Conservation (phyloP, 2,888 invertebrate species). For the Agrochola lota region DNA sequence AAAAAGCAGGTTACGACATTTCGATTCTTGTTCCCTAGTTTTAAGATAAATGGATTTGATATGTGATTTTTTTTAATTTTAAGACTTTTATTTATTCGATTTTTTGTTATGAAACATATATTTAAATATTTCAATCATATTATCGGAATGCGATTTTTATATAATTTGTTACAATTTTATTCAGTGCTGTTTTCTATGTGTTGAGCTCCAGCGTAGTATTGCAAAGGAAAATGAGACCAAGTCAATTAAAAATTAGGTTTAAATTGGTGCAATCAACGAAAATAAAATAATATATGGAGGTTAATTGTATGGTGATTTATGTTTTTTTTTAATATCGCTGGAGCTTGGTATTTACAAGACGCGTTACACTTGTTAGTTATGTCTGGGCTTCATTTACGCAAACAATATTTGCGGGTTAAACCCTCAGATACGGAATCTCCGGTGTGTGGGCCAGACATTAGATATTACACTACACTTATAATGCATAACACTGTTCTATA, state of each 20-base stretch:
- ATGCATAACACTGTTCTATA: conserved; percentile 36
- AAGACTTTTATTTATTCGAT: conserved; percentile 67
- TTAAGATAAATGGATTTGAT: conserved; percentile 66
- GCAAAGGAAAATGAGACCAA: conserved; percentile 41
- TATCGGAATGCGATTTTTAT: conserved; percentile 49
- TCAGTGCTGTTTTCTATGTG: conserved; percentile 25
- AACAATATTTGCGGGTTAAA: conserved; percentile 32
- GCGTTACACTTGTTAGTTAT: conserved; percentile 32
- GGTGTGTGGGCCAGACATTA: conserved; percentile 45
- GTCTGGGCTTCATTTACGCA: conserved; percentile 43
- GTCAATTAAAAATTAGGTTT: conserved; percentile 36
- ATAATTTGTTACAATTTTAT: conserved; percentile 56
- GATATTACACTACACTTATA: conserved; percentile 42
- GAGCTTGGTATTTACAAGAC: conserved; percentile 45
- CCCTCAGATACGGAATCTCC: conserved; percentile 56
- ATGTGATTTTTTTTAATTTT: conserved; percentile 69
- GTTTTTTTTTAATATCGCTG: conserved; percentile 26
- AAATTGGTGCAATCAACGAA: conserved; percentile 25
- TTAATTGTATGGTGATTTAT: neutral
- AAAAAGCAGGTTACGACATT: conserved; percentile 44
- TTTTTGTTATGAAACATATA: conserved; percentile 48
- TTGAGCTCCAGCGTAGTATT: conserved; percentile 36
- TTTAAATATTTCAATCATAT: conserved; percentile 40
- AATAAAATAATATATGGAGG: conserved; percentile 8
- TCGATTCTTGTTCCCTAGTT: conserved; percentile 53